Base-by-base conservation (phyloP, 2,797 vertebrate species). In the Echeneis naucrates region DNA sequence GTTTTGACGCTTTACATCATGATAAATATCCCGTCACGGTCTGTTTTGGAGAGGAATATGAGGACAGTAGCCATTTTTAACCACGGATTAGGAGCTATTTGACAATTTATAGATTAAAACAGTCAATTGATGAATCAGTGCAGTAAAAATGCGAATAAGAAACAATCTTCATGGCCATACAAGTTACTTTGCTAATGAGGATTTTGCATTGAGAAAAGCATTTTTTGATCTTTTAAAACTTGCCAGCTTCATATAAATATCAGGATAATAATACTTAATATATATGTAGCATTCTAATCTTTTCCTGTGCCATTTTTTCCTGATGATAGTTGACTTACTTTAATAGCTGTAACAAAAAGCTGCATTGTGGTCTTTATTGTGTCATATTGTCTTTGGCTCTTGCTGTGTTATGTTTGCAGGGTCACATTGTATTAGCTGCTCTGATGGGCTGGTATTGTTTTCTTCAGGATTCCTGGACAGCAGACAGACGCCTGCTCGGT, bases 401-500 rank as follows among this genome's bases (percentile, higher is more conserved):
- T 32, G 0, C 32, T 14, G n/a, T 37, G 8, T 26, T 27, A 13
- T 61, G 3, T 23, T 10, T n/a, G 10, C 23, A 51, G 44, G 16
- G n/a, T 57, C 27, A 10, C 21, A 21, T 35, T 48, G 4, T 56
- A 23, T 65, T 44, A 3, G 66, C 51, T 32, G 37, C 21, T 9
- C 35, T 0, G 4, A 2, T 16, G 6, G 14, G 17, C 21, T 27
- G 8, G 2, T 32, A 42, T 52, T 74, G 67, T 71, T 57, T 47
- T 24, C 9, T 3, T 42, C 16, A 23, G 59, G 73, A 80, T 67
- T 27, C 11, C 13, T 17, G 1, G 65, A 81, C 62, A 72, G 40
- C 10, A 24, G 27, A 69, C 61, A 70, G 88, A 87, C 90, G 86
- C 77, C 0, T 35, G 1, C 16, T 0, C 44, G 44, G 37, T 69